A percentile compares a stretch with the other conserved stretches of the same genome.
These are phyloP conservation scores for Catajapyx aquilonaris DNA, from an alignment of 1,140 invertebrate genomes.

Conservation along the genomic window DNA sequence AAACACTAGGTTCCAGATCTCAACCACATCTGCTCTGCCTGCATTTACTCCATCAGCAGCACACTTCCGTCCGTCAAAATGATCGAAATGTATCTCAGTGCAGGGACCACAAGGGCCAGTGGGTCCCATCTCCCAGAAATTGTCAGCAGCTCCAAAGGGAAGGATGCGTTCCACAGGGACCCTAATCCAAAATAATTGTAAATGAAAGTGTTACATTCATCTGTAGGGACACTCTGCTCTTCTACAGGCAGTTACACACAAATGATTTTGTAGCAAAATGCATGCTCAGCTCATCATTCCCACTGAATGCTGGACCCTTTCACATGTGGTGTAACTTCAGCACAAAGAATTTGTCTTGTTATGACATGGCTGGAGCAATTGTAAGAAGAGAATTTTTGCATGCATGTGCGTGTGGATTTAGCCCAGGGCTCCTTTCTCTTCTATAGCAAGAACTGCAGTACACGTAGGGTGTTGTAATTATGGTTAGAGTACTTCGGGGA, in stretches of 20 bases:
- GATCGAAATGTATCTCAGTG: constrained; percentile 81
- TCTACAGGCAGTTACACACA: neutral
- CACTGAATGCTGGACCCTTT: neutral
- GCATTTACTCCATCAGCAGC: constrained; percentile 36
- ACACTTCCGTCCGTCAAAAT: constrained; percentile 23
- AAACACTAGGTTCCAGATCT: constrained; percentile 87
- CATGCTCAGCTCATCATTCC: neutral
- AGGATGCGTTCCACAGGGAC: constrained; percentile 35
- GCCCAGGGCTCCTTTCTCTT: too few species aligned
- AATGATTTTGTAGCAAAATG: neutral
- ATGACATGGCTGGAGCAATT: too few species aligned
- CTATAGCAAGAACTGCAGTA: too few species aligned
- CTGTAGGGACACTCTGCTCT: constrained; percentile 24
- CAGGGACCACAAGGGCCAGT: constrained; percentile 83
- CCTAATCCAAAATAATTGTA: constrained; percentile 16
- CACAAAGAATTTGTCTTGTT: neutral
- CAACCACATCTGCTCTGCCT: constrained; percentile 44
- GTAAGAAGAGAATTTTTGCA: too few species aligned
- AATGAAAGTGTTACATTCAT: constrained; percentile 16
- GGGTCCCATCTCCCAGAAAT: constrained; percentile 95
- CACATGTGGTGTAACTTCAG: neutral
- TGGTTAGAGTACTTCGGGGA: too few species aligned
- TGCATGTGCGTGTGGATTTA: too few species aligned
- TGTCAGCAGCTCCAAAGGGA: constrained; percentile 58
- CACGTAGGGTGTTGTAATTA: too few species aligned